Evolutionary conservation across 2,797 vertebrate species (phyloP).

Genomic region (Sebastes taczanowskii): DNA sequence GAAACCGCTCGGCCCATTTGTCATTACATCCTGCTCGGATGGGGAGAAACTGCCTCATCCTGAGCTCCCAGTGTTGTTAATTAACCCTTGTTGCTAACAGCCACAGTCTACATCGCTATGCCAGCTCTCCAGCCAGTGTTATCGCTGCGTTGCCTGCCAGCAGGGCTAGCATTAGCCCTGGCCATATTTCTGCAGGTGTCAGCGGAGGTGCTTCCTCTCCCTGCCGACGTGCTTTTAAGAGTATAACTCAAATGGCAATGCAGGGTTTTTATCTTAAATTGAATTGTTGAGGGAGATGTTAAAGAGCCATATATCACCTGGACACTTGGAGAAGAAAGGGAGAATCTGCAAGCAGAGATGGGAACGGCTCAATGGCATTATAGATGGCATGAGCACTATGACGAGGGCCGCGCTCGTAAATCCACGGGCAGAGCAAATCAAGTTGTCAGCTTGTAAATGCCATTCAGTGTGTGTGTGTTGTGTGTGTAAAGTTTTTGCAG

Average conservation of each 20-base stretch:
- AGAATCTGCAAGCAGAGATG: conserved; percentile 54
- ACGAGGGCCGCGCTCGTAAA: conserved; percentile 69
- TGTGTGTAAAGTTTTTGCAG: conserved; percentile 39
- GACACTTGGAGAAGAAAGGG: conserved; percentile 52
- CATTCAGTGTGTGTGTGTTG: conserved; percentile 39
- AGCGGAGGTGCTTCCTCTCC: conserved; percentile 62
- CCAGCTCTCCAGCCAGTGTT: conserved; percentile 30
- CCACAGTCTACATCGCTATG: conserved; percentile 29
- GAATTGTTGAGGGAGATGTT: conserved; percentile 80
- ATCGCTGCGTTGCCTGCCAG: conserved; percentile 40
- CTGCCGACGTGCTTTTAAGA: conserved; percentile 48
- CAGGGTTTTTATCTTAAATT: conserved; percentile 79
- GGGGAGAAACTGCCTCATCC: conserved; percentile 55
- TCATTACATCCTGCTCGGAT: conserved; percentile 65
- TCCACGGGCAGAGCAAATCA: conserved; percentile 68
- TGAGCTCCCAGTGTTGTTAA: conserved; percentile 65
- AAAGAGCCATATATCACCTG: conserved; percentile 78
- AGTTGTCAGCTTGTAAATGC: conserved; percentile 73
- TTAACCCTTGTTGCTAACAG: conserved; percentile 72
- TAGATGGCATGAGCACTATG: conserved; percentile 46
- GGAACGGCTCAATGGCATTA: conserved; percentile 42
- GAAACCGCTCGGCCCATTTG: conserved; percentile 57
- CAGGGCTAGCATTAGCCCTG: conserved; percentile 21
- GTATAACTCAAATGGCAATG: conserved; percentile 66
- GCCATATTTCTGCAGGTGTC: conserved; percentile 76